Evolutionary conservation across 2,113 vertebrate species (phyloP).

Genomic region (Coracopsis vasa): DNA sequence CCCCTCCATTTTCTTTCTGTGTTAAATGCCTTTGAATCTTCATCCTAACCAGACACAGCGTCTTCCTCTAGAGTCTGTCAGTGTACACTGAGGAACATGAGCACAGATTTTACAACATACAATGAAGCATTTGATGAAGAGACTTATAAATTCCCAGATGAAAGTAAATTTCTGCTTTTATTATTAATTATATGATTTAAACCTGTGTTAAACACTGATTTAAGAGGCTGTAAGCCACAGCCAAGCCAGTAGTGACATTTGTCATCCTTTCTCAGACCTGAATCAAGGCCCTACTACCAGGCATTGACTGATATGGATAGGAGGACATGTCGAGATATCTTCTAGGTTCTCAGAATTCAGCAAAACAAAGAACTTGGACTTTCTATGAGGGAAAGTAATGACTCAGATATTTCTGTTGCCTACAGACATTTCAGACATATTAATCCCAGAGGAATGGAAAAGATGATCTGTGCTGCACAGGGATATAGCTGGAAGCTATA

Average conservation of each 20-base stretch:
- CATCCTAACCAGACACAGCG: neutral
- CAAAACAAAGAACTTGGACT: neutral
- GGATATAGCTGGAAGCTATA: neutral
- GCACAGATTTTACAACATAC: neutral
- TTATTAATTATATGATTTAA: neutral
- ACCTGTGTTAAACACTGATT: neutral
- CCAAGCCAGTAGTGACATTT: neutral
- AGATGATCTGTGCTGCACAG: neutral
- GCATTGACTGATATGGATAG: neutral
- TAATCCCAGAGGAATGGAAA: neutral
- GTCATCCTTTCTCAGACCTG: neutral
- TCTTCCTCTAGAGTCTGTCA: neutral
- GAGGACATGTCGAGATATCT: neutral
- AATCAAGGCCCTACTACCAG: neutral
- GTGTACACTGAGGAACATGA: neutral
- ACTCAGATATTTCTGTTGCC: neutral
- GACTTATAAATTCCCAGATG: neutral
- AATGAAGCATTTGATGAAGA: neutral
- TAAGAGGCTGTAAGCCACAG: neutral
- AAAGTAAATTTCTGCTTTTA: neutral
- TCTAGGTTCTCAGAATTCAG: neutral
- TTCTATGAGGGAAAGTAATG: accelerated
- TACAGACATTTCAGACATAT: neutral
- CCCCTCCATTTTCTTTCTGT: neutral
- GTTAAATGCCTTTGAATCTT: neutral